Evolutionary conservation across 1,140 invertebrate species (phyloP), one percentile per base, ranked within the genome.

Genomic region (Halyomorpha halys): DNA sequence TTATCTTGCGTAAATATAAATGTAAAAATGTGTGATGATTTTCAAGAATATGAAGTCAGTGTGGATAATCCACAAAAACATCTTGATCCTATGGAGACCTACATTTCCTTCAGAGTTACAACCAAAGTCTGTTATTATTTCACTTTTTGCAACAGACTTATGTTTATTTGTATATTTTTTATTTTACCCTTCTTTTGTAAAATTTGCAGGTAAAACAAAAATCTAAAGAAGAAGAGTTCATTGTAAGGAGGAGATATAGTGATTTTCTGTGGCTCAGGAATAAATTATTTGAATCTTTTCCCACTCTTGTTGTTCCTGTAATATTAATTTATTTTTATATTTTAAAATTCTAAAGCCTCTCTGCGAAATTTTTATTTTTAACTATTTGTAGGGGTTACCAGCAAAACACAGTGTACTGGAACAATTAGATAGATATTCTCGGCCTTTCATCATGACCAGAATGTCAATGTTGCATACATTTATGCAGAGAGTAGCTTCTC

Each of bases 31-130:
- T 39, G 34, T 62, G 45, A 44, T 18, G 61, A 65, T 39, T 66
- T 66, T 59, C 61, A 79, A 18, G 86, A 88, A 72, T 72, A 88
- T 14, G 80, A 83, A 72, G 79, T 87, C 0, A 78, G 81, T 74
- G 84, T 89, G 19, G 86, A 88, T 67, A 86, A 85, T 76, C 86
- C 86, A n/a, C 85, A 88, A 67, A 89, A 87, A 72, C 84, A 87
- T 74, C 77, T 85, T 18, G 84, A 85, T 68, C 84, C 85, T 0
- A 77, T 87, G 68, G 86, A 88, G 72, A 86, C 86, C 2, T 89
- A 83, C 69, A 85, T 89, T 54, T 86, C 85, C 45, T 89, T 87
- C 70, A 76, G 84, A 51, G 80, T 88, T 25, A 82, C 80, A 16
- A 85, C 85, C 1, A 68, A 67, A 54, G 67, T 69, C 68, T 67